Base-by-base conservation (phyloP, 2,113 vertebrate genomes). In the Syngnathus floridae region DNA sequence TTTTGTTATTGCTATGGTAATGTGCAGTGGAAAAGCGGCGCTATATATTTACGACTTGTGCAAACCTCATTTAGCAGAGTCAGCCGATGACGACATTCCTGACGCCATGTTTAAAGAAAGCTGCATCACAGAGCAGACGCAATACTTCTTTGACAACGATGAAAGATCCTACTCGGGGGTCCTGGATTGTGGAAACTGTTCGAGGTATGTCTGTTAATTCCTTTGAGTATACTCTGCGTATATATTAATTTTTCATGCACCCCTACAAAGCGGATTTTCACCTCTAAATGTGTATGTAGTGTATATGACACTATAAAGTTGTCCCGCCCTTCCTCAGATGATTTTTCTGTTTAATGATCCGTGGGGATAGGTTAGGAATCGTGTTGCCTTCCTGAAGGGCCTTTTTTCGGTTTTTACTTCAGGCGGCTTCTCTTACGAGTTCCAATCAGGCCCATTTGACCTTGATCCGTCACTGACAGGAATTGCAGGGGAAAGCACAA, bases 121-220 rank as follows among this genome's bases (percentile, higher is more conserved):
- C 85, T 99, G 97, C 66, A 98, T 99, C 80, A 99, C 95, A 1
- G 95, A 98, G 75, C 97, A 99, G 87, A 99, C 95, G 6, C 97
- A 98, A 73, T 99, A 98, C 89, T 98, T 97, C 90, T 99, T 98
- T 73, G 93, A 94, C 77, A 97, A 94, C 16, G 90, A 95, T 1
- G 94, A 94, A 74, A 94, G 88, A 86, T 93, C 95, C 21, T 95
- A 97, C 86, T 78, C 82, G 75, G 94, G 95, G 43, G 89, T 94
- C 9, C 84, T 99, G 79, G 95, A 98, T 85, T 99, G 97, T 85
- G 93, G 91, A 76, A 99, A 98, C 90, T 99, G 97, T 73, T 96
- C 96, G 82, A 96, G 97, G 96, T 99, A 92, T 73, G 69, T 69
- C 14, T 22, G 6, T 68, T 64, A 68, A 45, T 66, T 69, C 17